Percentiles rank a stretch among this genome's conserved stretches.
Evolutionary conservation across 2,113 vertebrate species (phyloP).

Genomic region (Elanus axillaris): DNA sequence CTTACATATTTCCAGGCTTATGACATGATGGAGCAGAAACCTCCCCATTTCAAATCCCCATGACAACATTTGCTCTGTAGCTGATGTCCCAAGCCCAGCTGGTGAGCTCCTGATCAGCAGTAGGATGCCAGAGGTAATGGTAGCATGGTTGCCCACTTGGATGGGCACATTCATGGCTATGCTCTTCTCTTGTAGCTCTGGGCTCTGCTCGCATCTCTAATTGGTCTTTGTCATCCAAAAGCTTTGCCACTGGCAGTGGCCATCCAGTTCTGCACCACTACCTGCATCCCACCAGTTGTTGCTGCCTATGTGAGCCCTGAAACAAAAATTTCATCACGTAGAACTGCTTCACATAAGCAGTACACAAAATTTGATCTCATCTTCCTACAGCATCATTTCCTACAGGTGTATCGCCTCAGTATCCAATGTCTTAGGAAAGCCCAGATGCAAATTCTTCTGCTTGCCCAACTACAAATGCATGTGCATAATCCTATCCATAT

Average conservation of each 20-base stretch:
- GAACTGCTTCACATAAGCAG: background rate
- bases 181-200: background rate
- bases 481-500: background rate
- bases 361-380: background rate
- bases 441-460: constrained; percentile 6
- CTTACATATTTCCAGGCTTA: background rate
- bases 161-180: background rate
- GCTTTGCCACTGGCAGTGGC: background rate
- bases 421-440: background rate
- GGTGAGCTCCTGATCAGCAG: background rate
- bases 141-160: background rate
- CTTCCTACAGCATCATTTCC: background rate
- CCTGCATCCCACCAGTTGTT: background rate
- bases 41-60: background rate
- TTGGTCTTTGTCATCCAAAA: background rate
- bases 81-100: background rate
- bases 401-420: background rate
- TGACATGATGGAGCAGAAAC: background rate
- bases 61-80: background rate
- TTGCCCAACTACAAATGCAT: background rate
- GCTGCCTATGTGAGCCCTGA: background rate
- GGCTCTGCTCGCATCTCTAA: background rate
- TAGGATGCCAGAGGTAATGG: background rate
- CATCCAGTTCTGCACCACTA: background rate
- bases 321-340: background rate